Evolutionary conservation across 1,140 invertebrate genomes (phyloP).

Genomic region (Asbolus verrucosus): DNA sequence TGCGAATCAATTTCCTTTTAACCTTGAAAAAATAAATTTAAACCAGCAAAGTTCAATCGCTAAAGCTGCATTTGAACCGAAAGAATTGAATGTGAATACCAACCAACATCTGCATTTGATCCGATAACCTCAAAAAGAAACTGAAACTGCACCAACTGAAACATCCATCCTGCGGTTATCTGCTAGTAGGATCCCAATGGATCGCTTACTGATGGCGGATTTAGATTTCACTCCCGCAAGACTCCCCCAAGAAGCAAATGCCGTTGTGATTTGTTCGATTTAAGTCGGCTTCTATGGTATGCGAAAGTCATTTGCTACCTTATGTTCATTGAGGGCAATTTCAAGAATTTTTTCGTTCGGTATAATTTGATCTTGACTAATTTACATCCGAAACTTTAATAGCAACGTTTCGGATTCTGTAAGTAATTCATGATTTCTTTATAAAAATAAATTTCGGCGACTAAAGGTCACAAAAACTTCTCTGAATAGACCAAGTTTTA

Average conservation of each 20-base stretch:
- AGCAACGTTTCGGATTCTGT: background rate
- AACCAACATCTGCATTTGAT: conserved; percentile 13
- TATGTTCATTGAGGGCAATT: too few species aligned
- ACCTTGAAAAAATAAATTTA: too few species aligned
- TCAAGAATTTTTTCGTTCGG: conserved; percentile 2
- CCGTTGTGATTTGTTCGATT: conserved; percentile 12
- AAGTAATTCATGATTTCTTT: conserved; percentile 19
- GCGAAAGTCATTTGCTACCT: too few species aligned
- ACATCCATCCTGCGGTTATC: conserved; percentile 26
- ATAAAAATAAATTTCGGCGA: conserved; percentile 26
- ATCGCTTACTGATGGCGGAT: conserved; percentile 24
- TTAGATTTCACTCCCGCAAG: conserved; percentile 19
- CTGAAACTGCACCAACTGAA: conserved; percentile 22
- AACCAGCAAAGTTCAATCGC: too few species aligned
- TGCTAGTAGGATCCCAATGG: conserved; percentile 23
- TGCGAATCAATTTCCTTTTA: too few species aligned
- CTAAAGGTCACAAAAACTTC: too few species aligned
- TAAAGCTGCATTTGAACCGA: too few species aligned
- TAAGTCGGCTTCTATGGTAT: background rate
- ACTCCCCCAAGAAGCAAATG: background rate
- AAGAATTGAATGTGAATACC: conserved; percentile 13
- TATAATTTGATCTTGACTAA: too few species aligned
- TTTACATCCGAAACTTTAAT: too few species aligned
- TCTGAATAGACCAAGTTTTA: conserved; percentile 13
- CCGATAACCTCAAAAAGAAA: conserved; percentile 19